Base-by-base conservation (phyloP, 1,140 invertebrate genomes). In the Halictus rubicundus region DNA sequence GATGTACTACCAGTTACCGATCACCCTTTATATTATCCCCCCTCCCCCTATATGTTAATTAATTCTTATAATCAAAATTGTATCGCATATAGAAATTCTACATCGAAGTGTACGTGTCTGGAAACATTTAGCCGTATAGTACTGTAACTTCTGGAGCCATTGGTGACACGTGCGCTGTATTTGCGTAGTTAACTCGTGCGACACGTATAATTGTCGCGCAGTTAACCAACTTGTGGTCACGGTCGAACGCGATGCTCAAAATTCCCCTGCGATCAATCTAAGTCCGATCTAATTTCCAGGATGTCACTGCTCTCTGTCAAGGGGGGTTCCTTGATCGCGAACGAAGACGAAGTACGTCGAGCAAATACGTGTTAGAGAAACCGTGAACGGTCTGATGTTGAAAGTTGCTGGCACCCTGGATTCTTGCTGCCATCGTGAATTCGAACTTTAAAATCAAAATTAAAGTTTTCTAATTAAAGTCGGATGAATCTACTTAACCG, bases 261-360 rank as follows among this genome's bases (percentile, higher is more conserved):
- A 59, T 54, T 57, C 19, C 49, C 49, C 9, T 5, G 27, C 37
- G 54, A 78, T 78, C 68, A 78, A 78, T 72, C 60, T 21, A 57
- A 72, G 60, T 52, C 46, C 42, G 46, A 64, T 78, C 68, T 72
- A 78, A 78, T 78, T 64, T 78, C 59, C 19, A 65, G 16, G 23
- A 42, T 32, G 68, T 54, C 19, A 23, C 39, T 21, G 37, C 3
- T 46, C 25, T 12, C 21, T 32, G 39, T 5, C 7, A 5, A 5
- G 4, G 12, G 23, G 27, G 60, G 57, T 16, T 14, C 32, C 14
- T 39, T n/a, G 71, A 52, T 39, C 63, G n/a, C 14, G 23, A 16
- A 23, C 57, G 19, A 46, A 19, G 54, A 60, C 37, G 32, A 60
- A 37, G 39, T 21, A 14, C 14, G 16, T 23, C 12, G 59, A 60